Percentiles rank a stretch among this genome's conserved stretches.
phyloP scores from a whole-genome alignment of 2,888 invertebrate species.

The Alcis repandata region DNA sequence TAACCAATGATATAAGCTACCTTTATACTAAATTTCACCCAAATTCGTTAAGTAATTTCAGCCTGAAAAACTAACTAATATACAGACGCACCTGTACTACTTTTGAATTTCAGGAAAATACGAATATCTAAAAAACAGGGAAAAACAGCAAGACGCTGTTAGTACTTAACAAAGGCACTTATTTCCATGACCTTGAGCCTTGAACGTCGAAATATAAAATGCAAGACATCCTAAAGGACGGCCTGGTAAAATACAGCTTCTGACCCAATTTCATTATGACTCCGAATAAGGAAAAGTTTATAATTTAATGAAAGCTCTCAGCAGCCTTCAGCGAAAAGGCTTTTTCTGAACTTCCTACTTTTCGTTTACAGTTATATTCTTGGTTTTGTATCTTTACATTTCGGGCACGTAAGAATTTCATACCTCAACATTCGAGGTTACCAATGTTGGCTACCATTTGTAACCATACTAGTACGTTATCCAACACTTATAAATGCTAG shows the following conservation, averaged over 20 bases:
- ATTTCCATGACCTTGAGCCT: background rate
- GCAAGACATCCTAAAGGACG: conserved; percentile 2
- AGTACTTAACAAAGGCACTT: background rate
- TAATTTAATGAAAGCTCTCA: conserved; percentile 41
- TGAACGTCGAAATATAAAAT: background rate
- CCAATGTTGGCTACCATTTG: no score
- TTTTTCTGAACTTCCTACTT: conserved; percentile 13
- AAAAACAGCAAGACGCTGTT: background rate
- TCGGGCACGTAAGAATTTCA: background rate
- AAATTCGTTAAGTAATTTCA: no score
- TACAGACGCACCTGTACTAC: no score
- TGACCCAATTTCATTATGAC: conserved; percentile 30
- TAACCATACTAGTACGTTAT: no score
- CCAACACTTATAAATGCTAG: no score
- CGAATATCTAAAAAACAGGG: no score
- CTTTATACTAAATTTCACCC: no score
- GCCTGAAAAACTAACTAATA: no score
- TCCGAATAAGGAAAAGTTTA: conserved; percentile 41
- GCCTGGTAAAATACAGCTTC: conserved; percentile 16
- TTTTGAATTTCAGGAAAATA: no score
- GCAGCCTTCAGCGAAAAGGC: conserved; percentile 30
- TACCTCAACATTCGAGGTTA: background rate
- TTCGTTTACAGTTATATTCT: conserved; percentile 14
- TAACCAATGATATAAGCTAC: no score
- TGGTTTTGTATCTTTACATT: conserved; percentile 15